Conservation (phyloP, 2,888 invertebrate species). For the Melipona bicolor region DNA sequence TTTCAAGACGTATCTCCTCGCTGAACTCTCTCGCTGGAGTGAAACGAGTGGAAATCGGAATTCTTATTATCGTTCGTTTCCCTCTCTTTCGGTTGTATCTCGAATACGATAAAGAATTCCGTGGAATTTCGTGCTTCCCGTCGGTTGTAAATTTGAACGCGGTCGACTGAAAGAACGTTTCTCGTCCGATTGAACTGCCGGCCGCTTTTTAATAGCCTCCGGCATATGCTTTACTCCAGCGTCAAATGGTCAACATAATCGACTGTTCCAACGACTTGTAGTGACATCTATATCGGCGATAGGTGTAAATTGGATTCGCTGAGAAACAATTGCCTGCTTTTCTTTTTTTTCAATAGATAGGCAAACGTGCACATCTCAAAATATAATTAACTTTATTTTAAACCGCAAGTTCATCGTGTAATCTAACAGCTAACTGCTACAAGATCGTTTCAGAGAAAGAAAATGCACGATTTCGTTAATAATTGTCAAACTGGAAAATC, state of each 20-base stretch:
- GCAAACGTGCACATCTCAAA: too few species aligned
- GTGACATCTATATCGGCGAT: too few species aligned
- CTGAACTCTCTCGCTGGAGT: conserved; percentile 31
- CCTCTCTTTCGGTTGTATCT: conserved; percentile 27
- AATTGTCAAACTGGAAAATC: too few species aligned
- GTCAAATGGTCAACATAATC: conserved; percentile 10
- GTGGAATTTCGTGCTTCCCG: conserved; percentile 48
- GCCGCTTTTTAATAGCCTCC: conserved; percentile 47
- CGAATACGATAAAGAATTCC: conserved; percentile 49
- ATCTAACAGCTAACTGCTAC: too few species aligned
- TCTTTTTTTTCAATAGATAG: too few species aligned
- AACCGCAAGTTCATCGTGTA: too few species aligned
- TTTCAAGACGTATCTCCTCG: conserved; percentile 55
- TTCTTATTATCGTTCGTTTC: conserved; percentile 57
- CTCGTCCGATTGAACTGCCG: conserved; percentile 31
- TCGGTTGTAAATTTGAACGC: conserved; percentile 43
- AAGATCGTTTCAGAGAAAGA: too few species aligned
- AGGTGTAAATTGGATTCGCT: too few species aligned
- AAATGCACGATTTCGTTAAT: too few species aligned
- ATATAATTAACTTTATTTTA: too few species aligned
- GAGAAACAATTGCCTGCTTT: too few species aligned
- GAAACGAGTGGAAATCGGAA: conserved; percentile 59
- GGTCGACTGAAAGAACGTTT: conserved; percentile 12
- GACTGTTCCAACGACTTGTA: background rate
- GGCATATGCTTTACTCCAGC: background rate